A percentile compares a stretch with the other conserved stretches of the same genome.
These are phyloP conservation scores for Lasioglossum marginatum DNA, from an alignment of 2,888 invertebrate genomes.

Conservation along the genomic window DNA sequence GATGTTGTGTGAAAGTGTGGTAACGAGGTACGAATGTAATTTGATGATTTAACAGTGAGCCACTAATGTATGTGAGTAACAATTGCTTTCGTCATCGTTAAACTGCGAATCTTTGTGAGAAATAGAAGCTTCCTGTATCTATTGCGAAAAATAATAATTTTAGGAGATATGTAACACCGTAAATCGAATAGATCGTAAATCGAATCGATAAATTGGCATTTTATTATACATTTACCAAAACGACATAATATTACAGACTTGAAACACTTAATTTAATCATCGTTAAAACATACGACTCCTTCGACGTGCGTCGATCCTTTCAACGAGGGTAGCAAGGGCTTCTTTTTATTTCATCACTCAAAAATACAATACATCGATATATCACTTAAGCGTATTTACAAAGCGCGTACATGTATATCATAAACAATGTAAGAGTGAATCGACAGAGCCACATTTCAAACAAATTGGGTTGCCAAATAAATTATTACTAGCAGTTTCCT, in stretches of 20 bases:
- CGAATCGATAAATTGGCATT: slow-evolving; percentile 13
- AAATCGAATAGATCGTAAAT: neutral
- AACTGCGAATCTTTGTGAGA: too few relatives aligned
- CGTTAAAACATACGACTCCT: neutral
- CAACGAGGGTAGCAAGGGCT: slow-evolving; percentile 64
- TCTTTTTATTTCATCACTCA: slow-evolving; percentile 24
- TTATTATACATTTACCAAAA: slow-evolving; percentile 5
- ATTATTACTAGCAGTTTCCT: neutral
- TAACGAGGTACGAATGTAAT: neutral
- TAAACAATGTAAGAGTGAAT: neutral
- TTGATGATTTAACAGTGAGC: neutral
- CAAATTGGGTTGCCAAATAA: neutral
- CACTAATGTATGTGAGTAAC: neutral
- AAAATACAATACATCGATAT: slow-evolving; percentile 30
- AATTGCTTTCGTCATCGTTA: neutral
- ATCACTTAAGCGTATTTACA: slow-evolving; percentile 51
- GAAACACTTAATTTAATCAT: slow-evolving; percentile 2
- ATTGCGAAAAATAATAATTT: too few relatives aligned
- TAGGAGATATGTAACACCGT: too few relatives aligned
- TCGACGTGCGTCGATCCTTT: slow-evolving; percentile 9
- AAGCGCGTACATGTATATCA: neutral
- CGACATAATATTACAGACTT: slow-evolving; percentile 12
- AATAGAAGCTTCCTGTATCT: too few relatives aligned
- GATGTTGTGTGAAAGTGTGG: neutral
- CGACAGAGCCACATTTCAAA: neutral